These are phyloP conservation scores for Megaustenia siamemsis DNA, from an alignment of 2,888 invertebrate species.

Conservation along the genomic window DNA sequence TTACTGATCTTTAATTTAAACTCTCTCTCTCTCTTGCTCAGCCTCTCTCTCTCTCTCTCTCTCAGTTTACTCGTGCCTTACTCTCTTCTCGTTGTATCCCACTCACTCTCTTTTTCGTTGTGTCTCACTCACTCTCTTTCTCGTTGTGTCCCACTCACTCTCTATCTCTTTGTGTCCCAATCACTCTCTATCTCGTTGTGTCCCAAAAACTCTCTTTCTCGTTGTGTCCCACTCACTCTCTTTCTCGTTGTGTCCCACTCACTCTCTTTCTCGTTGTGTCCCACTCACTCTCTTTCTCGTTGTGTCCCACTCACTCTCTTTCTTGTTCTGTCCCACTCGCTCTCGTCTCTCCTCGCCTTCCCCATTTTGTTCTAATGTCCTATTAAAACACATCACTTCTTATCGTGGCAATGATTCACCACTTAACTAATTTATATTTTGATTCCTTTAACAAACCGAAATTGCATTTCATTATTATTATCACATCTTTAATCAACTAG, in stretches of 20 bases:
- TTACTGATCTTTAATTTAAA: no score
- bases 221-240: background rate
- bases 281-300: conserved; percentile 11
- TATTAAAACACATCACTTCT: no score
- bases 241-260: background rate
- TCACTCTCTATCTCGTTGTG: conserved; percentile 16
- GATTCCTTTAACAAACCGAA: no score
- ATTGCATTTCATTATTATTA: no score
- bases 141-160: no score
- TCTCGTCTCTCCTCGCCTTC: background rate
- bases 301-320: background rate
- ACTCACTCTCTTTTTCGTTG: no score
- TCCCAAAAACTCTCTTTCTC: background rate
- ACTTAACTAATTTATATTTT: no score
- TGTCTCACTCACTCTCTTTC: no score
- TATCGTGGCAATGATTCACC: no score
- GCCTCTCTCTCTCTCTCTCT: background rate
- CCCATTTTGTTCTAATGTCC: background rate
- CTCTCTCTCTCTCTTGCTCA: background rate
- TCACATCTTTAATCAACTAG: no score
- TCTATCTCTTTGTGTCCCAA: background rate
- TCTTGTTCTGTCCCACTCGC: background rate
- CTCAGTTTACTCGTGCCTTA: background rate
- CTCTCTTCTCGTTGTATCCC: no score
- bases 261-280: background rate